Evolutionary conservation across 2,113 vertebrate genomes (phyloP).

Genomic region (Climacteris rufus): DNA sequence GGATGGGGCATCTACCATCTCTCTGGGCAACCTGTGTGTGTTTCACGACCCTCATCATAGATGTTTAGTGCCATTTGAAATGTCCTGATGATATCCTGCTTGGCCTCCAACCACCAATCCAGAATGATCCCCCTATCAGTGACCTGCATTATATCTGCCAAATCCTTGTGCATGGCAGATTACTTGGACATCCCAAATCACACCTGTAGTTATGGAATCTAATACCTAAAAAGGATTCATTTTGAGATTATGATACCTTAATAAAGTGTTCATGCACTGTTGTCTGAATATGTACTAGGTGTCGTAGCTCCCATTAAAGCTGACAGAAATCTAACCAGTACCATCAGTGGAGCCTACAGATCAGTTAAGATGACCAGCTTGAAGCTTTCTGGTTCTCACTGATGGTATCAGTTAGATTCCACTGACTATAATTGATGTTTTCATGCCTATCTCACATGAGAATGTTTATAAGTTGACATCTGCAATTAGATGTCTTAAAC

Average conservation of each 20-base stretch:
- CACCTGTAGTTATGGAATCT: background rate
- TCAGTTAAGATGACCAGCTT: background rate
- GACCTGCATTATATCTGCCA: background rate
- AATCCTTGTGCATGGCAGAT: background rate
- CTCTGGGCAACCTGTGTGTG: background rate
- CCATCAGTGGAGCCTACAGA: background rate
- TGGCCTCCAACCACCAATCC: background rate
- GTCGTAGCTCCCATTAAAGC: background rate
- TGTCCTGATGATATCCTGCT: background rate
- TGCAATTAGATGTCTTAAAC: background rate
- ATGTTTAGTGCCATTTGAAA: background rate
- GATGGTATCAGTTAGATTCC: background rate
- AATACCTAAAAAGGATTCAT: background rate
- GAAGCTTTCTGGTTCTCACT: background rate
- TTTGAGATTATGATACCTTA: background rate
- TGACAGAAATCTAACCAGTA: background rate
- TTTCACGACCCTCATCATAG: background rate
- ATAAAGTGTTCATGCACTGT: accelerated
- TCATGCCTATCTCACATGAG: background rate
- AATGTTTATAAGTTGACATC: background rate
- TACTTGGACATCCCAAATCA: background rate
- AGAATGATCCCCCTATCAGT: background rate
- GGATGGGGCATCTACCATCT: background rate
- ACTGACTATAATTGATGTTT: background rate
- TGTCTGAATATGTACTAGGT: background rate